Percentiles rank a stretch among this genome's conserved stretches.
These are phyloP conservation scores for Eupithecia inturbata DNA, from an alignment of 2,888 invertebrate species.

Conservation along the genomic window DNA sequence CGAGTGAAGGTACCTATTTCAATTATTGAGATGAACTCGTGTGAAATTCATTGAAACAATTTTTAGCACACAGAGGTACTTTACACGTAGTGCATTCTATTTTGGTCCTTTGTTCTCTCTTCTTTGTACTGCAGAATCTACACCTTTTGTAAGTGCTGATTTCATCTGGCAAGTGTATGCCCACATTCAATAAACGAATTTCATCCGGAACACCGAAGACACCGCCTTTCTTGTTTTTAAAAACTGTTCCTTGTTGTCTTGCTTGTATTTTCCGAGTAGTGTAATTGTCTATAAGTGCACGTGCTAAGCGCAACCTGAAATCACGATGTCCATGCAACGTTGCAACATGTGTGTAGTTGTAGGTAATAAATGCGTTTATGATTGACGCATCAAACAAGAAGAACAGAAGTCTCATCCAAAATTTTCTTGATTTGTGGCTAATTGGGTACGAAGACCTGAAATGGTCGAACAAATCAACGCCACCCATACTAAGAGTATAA, in stretches of 20 bases:
- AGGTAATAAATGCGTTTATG: slow-evolving; percentile 45
- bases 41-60: slow-evolving; percentile 38
- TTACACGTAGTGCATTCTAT: slow-evolving; percentile 40
- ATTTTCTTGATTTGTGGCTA: slow-evolving; percentile 35
- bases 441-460: slow-evolving; percentile 32
- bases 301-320: neutral
- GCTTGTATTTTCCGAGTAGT: slow-evolving; percentile 10
- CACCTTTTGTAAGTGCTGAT: slow-evolving; percentile 47
- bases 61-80: slow-evolving; percentile 38
- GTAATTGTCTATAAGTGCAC: neutral
- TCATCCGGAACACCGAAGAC: slow-evolving; percentile 53
- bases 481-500: no score
- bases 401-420: slow-evolving; percentile 38
- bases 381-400: slow-evolving; percentile 45
- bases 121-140: no score
- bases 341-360: slow-evolving; percentile 40
- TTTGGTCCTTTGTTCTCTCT: slow-evolving; percentile 41
- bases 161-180: slow-evolving; percentile 51
- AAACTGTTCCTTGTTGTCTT: slow-evolving; percentile 25
- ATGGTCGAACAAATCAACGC: slow-evolving; percentile 36
- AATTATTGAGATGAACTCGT: neutral
- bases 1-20: slow-evolving; percentile 20
- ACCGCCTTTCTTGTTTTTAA: slow-evolving; percentile 44
- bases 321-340: slow-evolving; percentile 9
- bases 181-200: slow-evolving; percentile 52